Conservation (phyloP, 2,113 vertebrate genomes). For the Mus spicilegus region DNA sequence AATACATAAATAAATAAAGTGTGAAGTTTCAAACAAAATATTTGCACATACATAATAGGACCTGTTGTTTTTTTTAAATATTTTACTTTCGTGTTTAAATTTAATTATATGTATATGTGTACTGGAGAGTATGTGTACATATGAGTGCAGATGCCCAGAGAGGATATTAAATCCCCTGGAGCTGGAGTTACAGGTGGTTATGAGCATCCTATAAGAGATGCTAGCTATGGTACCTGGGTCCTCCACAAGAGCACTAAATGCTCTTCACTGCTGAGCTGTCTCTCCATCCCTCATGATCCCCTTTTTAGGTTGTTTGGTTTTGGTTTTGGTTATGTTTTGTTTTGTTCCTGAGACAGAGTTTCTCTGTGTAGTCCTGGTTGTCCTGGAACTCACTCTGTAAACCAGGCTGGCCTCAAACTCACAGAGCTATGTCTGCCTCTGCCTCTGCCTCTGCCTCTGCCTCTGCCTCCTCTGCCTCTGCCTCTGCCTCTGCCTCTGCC, state of each 20-base stretch:
- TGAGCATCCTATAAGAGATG: neutral
- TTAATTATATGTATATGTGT: neutral
- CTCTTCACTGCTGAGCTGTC: neutral
- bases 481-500: neutral
- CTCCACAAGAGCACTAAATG: neutral
- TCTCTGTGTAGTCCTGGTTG: neutral
- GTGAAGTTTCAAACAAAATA: neutral
- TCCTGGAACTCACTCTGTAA: no score
- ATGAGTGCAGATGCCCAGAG: neutral
- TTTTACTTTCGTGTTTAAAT: neutral
- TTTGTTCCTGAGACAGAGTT: neutral
- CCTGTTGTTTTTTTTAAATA: neutral
- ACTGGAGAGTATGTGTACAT: neutral
- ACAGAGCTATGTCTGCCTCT: neutral
- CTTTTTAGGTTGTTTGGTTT: neutral
- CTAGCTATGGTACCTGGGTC: neutral
- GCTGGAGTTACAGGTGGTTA: neutral
- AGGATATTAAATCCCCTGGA: neutral
- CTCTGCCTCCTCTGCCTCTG: no score
- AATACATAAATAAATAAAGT: neutral
- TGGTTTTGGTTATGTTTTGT: neutral
- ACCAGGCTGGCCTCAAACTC: neutral
- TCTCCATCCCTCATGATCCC: neutral
- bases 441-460: no score
- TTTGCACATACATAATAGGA: neutral